phyloP scores from a whole-genome alignment of 1,140 invertebrate genomes.

The Gonatopus flavifemur region DNA sequence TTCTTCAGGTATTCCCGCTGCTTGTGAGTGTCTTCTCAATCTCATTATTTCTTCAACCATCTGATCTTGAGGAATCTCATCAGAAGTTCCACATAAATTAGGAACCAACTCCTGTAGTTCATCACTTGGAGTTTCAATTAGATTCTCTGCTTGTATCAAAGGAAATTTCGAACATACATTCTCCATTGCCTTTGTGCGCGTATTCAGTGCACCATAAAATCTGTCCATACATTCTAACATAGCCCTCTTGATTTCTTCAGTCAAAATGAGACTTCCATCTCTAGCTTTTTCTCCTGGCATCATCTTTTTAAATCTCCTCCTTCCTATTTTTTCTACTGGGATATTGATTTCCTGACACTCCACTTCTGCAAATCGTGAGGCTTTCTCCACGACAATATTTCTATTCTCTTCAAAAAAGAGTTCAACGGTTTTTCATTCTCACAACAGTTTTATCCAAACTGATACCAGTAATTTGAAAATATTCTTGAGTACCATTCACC shows the following conservation, averaged over 20 bases:
- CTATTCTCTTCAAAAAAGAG: neutral
- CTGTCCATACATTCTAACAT: conserved; percentile 11
- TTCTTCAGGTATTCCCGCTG: neutral
- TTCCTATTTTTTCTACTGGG: conserved; percentile 9
- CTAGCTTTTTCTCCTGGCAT: neutral
- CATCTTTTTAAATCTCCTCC: conserved; percentile 1
- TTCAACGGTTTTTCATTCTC: neutral
- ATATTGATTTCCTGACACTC: neutral
- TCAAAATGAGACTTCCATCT: conserved; percentile 3
- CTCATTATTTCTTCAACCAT: conserved; percentile 4
- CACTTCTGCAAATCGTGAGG: neutral
- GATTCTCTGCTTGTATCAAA: too few species aligned
- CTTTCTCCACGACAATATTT: neutral
- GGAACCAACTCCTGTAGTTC: too few species aligned
- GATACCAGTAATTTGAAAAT: neutral
- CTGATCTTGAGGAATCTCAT: conserved; percentile 9
- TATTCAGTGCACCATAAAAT: conserved; percentile 4
- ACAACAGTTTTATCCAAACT: neutral
- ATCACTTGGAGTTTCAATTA: too few species aligned
- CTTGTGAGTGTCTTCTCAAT: neutral
- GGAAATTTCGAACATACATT: conserved; percentile 8
- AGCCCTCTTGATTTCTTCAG: conserved; percentile 4
- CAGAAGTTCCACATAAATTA: too few species aligned
- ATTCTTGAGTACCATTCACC: neutral
- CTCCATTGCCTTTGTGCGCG: conserved; percentile 5